A percentile compares a stretch with the other conserved stretches of the same genome.
Evolutionary conservation across 2,113 vertebrate species (phyloP).

Genomic region (Phaethon lepturus): DNA sequence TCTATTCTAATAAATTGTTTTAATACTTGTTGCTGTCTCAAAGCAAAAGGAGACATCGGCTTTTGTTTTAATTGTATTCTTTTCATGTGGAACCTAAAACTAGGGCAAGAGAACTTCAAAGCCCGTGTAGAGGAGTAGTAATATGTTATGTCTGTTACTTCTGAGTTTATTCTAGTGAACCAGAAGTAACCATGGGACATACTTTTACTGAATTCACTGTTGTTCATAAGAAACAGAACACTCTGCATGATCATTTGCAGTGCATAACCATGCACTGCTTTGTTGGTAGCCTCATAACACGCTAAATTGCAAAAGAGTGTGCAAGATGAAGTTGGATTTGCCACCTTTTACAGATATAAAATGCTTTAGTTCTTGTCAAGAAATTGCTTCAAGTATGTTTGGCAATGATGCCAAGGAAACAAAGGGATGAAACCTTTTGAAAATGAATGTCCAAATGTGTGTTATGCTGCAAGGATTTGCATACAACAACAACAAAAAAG

Average conservation of each 20-base stretch:
- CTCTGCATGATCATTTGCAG: background rate
- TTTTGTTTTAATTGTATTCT: background rate
- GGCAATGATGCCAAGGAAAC: background rate
- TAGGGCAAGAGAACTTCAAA: background rate
- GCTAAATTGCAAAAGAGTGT: background rate
- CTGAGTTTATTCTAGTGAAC: background rate
- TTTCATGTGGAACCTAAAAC: background rate
- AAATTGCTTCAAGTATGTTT: conserved; percentile 29
- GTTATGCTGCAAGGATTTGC: background rate
- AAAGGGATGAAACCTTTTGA: background rate
- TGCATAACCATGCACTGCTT: background rate
- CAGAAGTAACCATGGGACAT: background rate
- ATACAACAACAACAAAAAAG: background rate
- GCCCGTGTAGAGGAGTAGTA: background rate
- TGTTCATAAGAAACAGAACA: background rate
- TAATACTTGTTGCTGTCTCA: background rate
- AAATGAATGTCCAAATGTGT: background rate
- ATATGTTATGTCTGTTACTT: background rate
- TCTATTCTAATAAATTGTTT: background rate
- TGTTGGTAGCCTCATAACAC: background rate
- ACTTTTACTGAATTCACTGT: background rate
- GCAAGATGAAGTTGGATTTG: background rate
- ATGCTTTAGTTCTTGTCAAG: background rate
- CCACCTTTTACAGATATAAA: background rate
- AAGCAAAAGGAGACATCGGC: background rate